Percentiles rank a stretch among this genome's conserved stretches.
phyloP scores from a whole-genome alignment of 2,888 invertebrate genomes.

The Drosophila prolongata region DNA sequence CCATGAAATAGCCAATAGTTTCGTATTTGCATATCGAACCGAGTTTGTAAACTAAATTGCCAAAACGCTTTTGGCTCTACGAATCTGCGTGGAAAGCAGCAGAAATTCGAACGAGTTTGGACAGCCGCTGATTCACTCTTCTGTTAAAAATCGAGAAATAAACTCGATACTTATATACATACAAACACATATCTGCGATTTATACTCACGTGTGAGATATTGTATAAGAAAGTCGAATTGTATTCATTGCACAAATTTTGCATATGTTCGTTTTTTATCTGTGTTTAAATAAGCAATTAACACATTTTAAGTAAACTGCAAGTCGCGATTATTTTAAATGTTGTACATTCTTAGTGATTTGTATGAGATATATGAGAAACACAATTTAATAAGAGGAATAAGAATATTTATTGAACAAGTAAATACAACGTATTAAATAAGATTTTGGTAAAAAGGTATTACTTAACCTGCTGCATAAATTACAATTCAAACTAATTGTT shows the following conservation, averaged over 20 bases:
- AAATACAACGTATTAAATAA: no score
- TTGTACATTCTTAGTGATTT: not conserved
- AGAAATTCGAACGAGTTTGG: conserved; percentile 14
- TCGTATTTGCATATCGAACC: conserved; percentile 9
- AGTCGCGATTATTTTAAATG: conserved; percentile 6
- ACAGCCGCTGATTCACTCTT: conserved; percentile 40
- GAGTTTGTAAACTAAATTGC: conserved; percentile 10
- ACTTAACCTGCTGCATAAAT: no score
- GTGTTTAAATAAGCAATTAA: conserved; percentile 57
- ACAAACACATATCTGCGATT: not conserved
- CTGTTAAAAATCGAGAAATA: conserved; percentile 20
- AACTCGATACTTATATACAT: not conserved
- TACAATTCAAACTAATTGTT: no score
- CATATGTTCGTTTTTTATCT: conserved; percentile 54
- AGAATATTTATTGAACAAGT: no score
- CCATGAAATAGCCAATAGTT: conserved; percentile 6
- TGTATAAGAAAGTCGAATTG: conserved; percentile 48
- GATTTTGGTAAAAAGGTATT: no score
- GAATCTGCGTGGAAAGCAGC: conserved; percentile 19
- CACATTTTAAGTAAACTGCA: conserved; percentile 37
- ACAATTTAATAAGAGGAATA: no score
- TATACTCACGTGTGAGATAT: conserved; percentile 8
- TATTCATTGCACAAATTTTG: conserved; percentile 48
- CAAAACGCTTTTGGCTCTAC: conserved; percentile 9
- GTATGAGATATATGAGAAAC: not conserved